Base-by-base conservation (phyloP, 2,797 vertebrate species). In the Oophaga sylvatica region DNA sequence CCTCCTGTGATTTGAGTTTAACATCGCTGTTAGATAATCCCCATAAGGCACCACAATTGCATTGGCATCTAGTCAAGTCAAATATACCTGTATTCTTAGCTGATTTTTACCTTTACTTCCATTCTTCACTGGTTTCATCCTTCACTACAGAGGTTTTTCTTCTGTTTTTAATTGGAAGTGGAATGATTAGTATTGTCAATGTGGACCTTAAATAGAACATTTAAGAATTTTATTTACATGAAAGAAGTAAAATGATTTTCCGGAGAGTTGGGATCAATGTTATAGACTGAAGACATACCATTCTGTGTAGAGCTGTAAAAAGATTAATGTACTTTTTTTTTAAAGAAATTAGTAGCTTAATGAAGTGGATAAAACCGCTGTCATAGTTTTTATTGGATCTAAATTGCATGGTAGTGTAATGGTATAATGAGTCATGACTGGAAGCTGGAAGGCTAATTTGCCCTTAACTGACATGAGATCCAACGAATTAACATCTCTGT, bases 271-370 rank as follows among this genome's bases (percentile, higher is more conserved):
- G 91, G 92, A 93, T 93, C 92, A 93, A 90, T 92, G 92, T 92
- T 93, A 92, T 85, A 92, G 91, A 93, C 91, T 92, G 92, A 93
- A 94, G 94, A 94, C 93, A 92, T 91, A 92, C 92, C 92, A 94
- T 95, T 96, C 95, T 92, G 92, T 94, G 91, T 96, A 94, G 96
- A 96, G 95, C 95, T 95, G 94, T 95, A 95, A 94, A 95, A 95
- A 95, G 94, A 96, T 96, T 97, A 97, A 97, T 97, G 96, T 95
- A 91, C 94, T 94, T 77, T 77, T 76, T 75, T 77, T 77, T 77
- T 94, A 95, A 96, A 97, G 95, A 97, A 97, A 97, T 96, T 96
- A 97, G 95, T 94, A 96, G 95, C 95, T 95, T 97, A 97, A 97
- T 97, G 95, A 97, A 97, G 96, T 96, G 96, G 94, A 96, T 96